Base-by-base conservation (phyloP, 2,888 invertebrate species). In the Crocallis elinguaria region DNA sequence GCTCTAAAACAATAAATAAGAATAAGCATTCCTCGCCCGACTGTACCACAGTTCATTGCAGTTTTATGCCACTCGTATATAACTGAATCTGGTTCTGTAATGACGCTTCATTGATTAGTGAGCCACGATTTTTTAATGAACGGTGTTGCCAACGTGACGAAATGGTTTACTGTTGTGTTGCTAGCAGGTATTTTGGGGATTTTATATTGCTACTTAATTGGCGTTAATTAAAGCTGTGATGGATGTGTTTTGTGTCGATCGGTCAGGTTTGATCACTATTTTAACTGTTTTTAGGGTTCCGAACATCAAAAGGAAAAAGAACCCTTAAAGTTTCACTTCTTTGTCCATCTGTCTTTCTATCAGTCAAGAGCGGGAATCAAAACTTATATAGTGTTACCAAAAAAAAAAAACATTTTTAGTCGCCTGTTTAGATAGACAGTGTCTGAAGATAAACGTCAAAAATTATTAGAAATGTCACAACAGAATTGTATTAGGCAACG, bases 1-100 rank as follows among this genome's bases (percentile, higher is more conserved):
- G 32, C 14, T 35, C 51, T 43, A 49, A 52, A 19, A 45, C 14
- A 17, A 57, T 46, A 57, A 52, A 55, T 55, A 57, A 55, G 54
- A 13, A 35, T 46, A 38, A 37, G 39, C 55, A 48, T 57, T 52
- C 49, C 44, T 55, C 39, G 27, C 33, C 30, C 44, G 58, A 50
- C 43, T 46, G 55, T 53, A 56, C 61, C 42, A 42, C 29, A 51
- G 23, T 49, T 61, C 52, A 55, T 54, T 48, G 55, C 53, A 44
- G 45, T 39, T 41, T 32, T 39, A 39, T 49, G 21, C 33, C 41
- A 17, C 41, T 35, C 35, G 35, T 49, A 37, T 44, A 44, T 45
- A 45, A 49, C 41, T 49, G 49, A 41, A 41, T 49, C 41, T 33
- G 49, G 41, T 29, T 49, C 14, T 27, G 7, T 44, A 45, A 45